These are phyloP conservation scores for Polia nebulosa DNA, from an alignment of 2,888 invertebrate species.

Conservation along the genomic window DNA sequence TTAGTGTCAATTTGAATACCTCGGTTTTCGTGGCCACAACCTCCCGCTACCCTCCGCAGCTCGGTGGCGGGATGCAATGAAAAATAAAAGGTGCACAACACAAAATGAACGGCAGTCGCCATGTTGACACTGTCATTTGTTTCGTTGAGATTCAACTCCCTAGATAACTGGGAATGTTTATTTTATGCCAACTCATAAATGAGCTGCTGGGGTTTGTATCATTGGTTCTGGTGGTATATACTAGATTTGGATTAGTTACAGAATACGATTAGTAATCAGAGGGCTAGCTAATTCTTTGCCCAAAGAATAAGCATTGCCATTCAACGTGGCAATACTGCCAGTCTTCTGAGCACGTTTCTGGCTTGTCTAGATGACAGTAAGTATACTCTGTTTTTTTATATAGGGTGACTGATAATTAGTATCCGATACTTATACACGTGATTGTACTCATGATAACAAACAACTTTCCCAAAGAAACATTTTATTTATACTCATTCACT, in stretches of 20 bases:
- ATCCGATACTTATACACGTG: too few species aligned
- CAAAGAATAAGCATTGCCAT: too few species aligned
- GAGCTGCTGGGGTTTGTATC: slow-evolving; percentile 19
- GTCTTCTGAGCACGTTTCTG: too few species aligned
- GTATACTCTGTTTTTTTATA: too few species aligned
- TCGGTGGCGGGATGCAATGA: slow-evolving; percentile 75
- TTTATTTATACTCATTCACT: too few species aligned
- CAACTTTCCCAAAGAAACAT: too few species aligned
- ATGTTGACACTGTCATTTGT: slow-evolving; percentile 80
- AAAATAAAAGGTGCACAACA: slow-evolving; percentile 80
- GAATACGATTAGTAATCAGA: too few species aligned
- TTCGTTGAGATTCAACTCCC: slow-evolving; percentile 67
- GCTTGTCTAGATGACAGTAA: too few species aligned
- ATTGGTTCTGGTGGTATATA: slow-evolving; percentile 12
- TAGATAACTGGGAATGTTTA: slow-evolving; percentile 61
- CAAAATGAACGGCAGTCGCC: slow-evolving; percentile 77
- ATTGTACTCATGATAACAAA: too few species aligned
- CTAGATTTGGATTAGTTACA: not conserved
- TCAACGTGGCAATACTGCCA: too few species aligned
- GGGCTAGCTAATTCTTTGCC: too few species aligned
- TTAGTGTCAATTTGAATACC: slow-evolving; percentile 8
- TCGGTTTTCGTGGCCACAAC: slow-evolving; percentile 62
- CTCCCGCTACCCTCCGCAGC: slow-evolving; percentile 59
- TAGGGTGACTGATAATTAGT: too few species aligned
- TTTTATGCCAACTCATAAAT: slow-evolving; percentile 62